phyloP scores from a whole-genome alignment of 2,797 vertebrate genomes.

The Crocodylus rhombifer region DNA sequence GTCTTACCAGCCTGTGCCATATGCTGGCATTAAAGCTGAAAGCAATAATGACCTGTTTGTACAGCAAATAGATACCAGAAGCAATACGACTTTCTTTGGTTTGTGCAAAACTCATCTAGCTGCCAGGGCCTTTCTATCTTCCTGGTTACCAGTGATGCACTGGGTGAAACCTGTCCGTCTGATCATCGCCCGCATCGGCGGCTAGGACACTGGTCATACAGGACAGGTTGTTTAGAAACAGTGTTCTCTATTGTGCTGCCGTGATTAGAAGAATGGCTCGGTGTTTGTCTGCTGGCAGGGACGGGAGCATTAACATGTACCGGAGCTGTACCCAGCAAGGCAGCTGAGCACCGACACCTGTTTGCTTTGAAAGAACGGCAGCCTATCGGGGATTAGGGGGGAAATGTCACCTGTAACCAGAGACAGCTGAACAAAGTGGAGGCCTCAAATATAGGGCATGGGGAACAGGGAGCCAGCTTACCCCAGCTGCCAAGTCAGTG shows the following conservation, averaged over 20 bases:
- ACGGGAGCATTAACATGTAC: neutral
- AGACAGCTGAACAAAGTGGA: neutral
- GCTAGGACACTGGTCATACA: neutral
- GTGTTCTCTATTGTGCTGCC: neutral
- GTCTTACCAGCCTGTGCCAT: neutral
- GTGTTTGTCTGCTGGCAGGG: neutral
- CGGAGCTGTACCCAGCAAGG: neutral
- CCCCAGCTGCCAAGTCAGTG: accelerated
- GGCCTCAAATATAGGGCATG: constrained; percentile 22
- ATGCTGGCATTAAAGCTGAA: neutral
- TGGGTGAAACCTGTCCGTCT: neutral
- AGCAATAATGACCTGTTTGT: neutral
- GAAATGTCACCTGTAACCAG: constrained; percentile 62
- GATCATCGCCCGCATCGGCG: neutral
- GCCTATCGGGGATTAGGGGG: constrained; percentile 32
- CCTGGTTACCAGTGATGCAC: neutral
- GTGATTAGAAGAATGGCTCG: neutral
- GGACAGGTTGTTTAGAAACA: neutral
- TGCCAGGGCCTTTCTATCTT: neutral
- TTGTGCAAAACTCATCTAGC: too few relatives aligned
- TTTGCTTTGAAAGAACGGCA: constrained; percentile 24
- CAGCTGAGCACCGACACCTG: neutral
- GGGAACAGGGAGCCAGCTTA: neutral
- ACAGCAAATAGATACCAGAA: neutral
- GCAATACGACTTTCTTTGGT: neutral